phyloP scores from a whole-genome alignment of 2,113 vertebrate species.

The Atrichornis clamosus region DNA sequence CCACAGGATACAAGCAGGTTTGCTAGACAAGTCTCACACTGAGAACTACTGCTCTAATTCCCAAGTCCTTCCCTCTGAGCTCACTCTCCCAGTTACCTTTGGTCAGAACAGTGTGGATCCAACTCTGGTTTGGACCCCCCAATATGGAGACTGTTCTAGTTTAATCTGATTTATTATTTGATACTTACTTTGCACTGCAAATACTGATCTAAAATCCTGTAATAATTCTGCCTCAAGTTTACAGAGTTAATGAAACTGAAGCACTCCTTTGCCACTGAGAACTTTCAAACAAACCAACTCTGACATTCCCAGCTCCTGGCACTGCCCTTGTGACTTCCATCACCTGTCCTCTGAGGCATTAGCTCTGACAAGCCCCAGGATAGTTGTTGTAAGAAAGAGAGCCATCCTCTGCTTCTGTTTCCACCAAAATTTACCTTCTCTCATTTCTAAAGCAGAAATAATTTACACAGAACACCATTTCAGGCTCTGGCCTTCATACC shows the following conservation, averaged over 20 bases:
- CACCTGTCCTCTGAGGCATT: neutral
- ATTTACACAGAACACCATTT: neutral
- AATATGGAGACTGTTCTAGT: rapidly evolving
- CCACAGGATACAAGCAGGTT: neutral
- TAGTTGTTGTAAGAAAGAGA: neutral
- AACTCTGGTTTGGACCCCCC: neutral
- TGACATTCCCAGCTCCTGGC: neutral
- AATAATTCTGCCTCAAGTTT: neutral
- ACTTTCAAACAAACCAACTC: neutral
- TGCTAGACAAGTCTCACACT: neutral
- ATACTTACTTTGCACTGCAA: neutral
- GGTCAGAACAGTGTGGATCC: neutral
- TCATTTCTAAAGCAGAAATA: neutral
- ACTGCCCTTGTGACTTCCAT: neutral
- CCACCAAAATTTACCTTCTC: neutral
- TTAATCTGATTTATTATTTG: neutral
- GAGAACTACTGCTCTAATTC: neutral
- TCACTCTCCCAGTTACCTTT: neutral
- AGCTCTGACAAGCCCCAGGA: neutral
- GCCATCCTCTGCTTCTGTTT: neutral
- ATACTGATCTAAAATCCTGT: neutral
- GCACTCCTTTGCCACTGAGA: neutral
- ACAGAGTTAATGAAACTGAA: neutral
- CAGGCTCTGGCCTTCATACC: neutral
- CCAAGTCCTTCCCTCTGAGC: neutral